Conservation (phyloP, 1,140 invertebrate species). For the Apolygus lucorum region DNA sequence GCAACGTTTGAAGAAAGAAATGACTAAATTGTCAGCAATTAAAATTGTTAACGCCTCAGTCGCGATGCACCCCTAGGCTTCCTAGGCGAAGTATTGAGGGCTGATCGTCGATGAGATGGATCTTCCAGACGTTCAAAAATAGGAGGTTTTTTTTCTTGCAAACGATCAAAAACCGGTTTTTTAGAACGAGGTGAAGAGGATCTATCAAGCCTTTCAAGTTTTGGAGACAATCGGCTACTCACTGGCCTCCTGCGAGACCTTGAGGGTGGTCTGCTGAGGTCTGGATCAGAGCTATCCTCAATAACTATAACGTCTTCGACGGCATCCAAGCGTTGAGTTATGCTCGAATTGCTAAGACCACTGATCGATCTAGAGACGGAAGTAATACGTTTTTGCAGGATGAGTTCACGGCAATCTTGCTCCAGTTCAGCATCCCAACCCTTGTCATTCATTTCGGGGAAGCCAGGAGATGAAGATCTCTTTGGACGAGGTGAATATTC, state of each 20-base stretch:
- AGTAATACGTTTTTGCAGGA: neutral
- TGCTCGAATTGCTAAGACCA: neutral
- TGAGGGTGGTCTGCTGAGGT: neutral
- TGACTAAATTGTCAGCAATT: too few relatives aligned
- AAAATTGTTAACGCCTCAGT: too few relatives aligned
- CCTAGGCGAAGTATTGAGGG: too few relatives aligned
- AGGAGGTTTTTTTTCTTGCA: neutral
- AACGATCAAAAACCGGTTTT: slow-evolving; percentile 1
- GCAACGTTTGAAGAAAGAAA: too few relatives aligned
- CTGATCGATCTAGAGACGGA: neutral
- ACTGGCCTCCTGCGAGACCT: neutral
- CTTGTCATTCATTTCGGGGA: too few relatives aligned
- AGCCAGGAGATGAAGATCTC: too few relatives aligned
- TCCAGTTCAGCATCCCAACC: neutral
- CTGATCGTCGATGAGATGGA: too few relatives aligned
- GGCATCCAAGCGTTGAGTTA: too few relatives aligned
- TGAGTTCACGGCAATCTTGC: neutral
- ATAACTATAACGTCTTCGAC: neutral
- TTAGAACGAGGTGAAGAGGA: neutral
- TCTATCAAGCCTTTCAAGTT: neutral
- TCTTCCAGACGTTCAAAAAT: neutral
- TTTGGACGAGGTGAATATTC: too few relatives aligned
- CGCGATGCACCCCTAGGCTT: too few relatives aligned
- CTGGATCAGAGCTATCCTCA: neutral
- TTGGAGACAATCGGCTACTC: neutral